Conservation (phyloP, 2,113 vertebrate genomes). For the Hippocampus barbouri region DNA sequence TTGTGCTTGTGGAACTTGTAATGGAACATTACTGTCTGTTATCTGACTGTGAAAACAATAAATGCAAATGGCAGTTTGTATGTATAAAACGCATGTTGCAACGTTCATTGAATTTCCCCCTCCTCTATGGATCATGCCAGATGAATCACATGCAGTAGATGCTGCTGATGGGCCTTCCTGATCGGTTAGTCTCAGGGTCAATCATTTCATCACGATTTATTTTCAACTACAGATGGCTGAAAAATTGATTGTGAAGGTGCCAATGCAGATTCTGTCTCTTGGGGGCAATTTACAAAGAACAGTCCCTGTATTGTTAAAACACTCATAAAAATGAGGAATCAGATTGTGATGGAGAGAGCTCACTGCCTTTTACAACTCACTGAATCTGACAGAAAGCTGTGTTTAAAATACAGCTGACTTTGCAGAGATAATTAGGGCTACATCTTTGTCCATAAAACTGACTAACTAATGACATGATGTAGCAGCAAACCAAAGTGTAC, state of each 20-base stretch:
- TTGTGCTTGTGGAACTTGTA: too few relatives aligned
- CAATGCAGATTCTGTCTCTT: neutral
- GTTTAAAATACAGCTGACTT: conserved; percentile 2
- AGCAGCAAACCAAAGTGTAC: conserved; percentile 1
- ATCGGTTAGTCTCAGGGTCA: too few relatives aligned
- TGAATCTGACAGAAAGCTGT: neutral
- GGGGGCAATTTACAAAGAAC: neutral
- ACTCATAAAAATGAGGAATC: neutral
- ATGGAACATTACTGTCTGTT: neutral
- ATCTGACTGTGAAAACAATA: neutral
- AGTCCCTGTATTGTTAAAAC: neutral
- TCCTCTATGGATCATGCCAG: neutral
- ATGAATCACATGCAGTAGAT: too few relatives aligned
- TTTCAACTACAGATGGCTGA: too few relatives aligned
- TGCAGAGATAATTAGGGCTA: conserved; percentile 3
- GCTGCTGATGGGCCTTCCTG: too few relatives aligned
- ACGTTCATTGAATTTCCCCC: neutral
- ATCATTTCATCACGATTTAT: too few relatives aligned
- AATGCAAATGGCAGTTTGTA: neutral
- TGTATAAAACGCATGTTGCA: neutral
- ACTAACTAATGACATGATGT: conserved; percentile 10
- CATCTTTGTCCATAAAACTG: conserved; percentile 7
- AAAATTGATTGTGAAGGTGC: too few relatives aligned
- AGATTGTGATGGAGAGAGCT: neutral
- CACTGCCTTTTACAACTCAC: neutral